A percentile compares a stretch with the other conserved stretches of the same genome.
phyloP scores from a whole-genome alignment of 1,140 invertebrate species.

The Trypoxylus dichotomus region DNA sequence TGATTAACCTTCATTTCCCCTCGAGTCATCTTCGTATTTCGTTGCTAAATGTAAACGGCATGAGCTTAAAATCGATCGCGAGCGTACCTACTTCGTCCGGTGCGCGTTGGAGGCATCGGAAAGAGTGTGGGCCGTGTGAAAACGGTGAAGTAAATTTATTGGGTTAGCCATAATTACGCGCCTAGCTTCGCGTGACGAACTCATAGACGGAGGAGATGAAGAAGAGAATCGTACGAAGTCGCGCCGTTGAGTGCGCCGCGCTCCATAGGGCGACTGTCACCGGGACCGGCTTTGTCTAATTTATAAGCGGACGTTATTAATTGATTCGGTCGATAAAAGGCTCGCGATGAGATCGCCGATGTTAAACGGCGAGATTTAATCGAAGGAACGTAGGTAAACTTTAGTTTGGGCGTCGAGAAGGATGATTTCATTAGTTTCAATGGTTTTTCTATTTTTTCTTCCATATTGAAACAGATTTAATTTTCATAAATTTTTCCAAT shows the following conservation, averaged over 20 bases:
- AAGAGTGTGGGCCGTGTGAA: slow-evolving; percentile 40
- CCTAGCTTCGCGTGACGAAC: slow-evolving; percentile 36
- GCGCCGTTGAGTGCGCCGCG: background rate
- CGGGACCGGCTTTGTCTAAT: background rate
- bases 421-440: no score
- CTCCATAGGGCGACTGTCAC: background rate
- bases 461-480: no score
- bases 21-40: no score
- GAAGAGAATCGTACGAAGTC: background rate
- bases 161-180: slow-evolving; percentile 40
- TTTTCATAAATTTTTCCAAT: no score
- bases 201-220: background rate
- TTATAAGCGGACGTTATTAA: background rate
- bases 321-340: background rate
- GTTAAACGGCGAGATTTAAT: background rate
- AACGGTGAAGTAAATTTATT: slow-evolving; percentile 41
- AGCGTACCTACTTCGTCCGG: no score
- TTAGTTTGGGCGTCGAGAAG: no score
- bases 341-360: background rate
- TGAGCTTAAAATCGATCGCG: no score
- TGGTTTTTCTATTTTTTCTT: no score
- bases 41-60: no score
- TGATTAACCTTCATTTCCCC: no score
- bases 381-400: background rate
- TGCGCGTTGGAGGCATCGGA: background rate